phyloP scores from a whole-genome alignment of 2,797 vertebrate species.

The Pipistrellus kuhlii region DNA sequence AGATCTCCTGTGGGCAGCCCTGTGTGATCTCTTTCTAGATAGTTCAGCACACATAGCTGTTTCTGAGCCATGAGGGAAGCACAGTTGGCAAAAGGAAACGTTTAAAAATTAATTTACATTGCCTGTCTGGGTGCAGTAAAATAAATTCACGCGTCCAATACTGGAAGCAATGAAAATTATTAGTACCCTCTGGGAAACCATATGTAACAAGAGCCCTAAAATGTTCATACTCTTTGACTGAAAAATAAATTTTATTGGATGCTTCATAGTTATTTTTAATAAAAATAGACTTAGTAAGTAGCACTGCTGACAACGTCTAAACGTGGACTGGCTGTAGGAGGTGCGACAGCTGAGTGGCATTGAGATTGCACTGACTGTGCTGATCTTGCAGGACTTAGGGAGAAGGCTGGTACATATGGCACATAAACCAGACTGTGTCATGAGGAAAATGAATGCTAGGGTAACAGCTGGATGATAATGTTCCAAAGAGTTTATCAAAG shows the following conservation, averaged over 20 bases:
- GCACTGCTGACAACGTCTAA: neutral
- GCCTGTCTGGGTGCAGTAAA: conserved; percentile 57
- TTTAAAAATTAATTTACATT: conserved; percentile 72
- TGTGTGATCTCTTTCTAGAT: neutral
- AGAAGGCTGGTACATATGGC: neutral
- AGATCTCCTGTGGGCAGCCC: neutral
- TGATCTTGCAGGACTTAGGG: neutral
- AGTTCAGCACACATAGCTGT: neutral
- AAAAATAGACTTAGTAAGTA: conserved; percentile 39
- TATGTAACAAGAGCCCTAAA: conserved; percentile 10
- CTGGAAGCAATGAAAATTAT: conserved; percentile 28
- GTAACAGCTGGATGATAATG: neutral
- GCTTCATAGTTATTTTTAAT: conserved; percentile 67
- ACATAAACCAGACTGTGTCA: neutral
- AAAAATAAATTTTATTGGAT: conserved; percentile 55
- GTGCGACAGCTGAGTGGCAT: neutral
- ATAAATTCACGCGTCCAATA: neutral
- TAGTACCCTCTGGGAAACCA: conserved; percentile 47
- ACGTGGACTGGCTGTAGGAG: neutral
- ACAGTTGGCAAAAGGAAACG: conserved; percentile 30
- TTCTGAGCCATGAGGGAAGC: neutral
- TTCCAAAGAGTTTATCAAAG: neutral
- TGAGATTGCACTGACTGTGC: neutral
- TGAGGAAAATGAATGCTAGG: neutral
- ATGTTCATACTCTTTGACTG: conserved; percentile 25